Conservation (phyloP, 92 coral and sea anemone genomes). For the Diadumene lineata region DNA sequence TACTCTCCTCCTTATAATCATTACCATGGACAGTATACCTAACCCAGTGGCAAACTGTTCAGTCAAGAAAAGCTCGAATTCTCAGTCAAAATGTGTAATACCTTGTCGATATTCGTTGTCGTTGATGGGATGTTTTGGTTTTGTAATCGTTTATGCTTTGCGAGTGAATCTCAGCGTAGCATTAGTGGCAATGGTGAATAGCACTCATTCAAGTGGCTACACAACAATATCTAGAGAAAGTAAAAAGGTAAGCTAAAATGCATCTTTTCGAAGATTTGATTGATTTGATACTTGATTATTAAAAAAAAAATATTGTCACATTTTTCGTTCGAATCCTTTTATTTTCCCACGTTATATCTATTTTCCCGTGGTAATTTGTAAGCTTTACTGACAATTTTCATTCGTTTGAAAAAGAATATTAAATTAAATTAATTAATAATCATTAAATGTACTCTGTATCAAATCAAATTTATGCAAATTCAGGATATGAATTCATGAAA, state of each 20-base stretch:
- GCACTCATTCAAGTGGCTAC: slow-evolving; percentile 51
- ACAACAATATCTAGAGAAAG: background rate
- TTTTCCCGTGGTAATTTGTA: too few species aligned
- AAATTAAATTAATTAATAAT: too few species aligned
- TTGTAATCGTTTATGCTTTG: slow-evolving; percentile 76
- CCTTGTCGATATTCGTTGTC: slow-evolving; percentile 74
- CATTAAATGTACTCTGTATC: too few species aligned
- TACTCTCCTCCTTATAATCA: background rate
- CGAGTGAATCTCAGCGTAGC: slow-evolving; percentile 95
- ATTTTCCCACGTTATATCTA: too few species aligned
- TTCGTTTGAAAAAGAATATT: too few species aligned
- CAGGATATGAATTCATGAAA: too few species aligned
- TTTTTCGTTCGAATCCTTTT: too few species aligned
- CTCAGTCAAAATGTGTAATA: background rate
- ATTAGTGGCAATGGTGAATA: slow-evolving; percentile 94
- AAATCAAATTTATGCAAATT: too few species aligned
- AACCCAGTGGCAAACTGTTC: background rate
- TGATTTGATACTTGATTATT: too few species aligned
- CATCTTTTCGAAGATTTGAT: too few species aligned
- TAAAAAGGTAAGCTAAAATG: background rate
- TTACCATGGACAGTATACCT: background rate
- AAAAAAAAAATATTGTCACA: too few species aligned
- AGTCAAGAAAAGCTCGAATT: background rate
- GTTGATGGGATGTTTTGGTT: slow-evolving; percentile 66
- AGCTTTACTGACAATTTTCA: too few species aligned